These are phyloP conservation scores for Catamblyrhynchus diadema DNA, from an alignment of 2,797 vertebrate species.

Conservation along the genomic window DNA sequence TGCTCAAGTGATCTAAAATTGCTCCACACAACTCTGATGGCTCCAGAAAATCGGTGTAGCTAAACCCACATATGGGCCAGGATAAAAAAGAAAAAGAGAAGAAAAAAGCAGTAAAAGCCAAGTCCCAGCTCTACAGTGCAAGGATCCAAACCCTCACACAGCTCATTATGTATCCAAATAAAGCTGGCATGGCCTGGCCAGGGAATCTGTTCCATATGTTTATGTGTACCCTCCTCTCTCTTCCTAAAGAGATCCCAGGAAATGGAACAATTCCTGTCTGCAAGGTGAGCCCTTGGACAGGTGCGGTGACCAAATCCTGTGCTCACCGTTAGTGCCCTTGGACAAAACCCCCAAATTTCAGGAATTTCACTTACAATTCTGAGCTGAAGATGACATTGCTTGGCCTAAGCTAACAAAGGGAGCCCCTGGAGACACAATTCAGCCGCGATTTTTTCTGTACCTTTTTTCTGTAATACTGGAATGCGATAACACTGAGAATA, in stretches of 20 bases:
- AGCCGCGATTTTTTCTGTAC: background rate
- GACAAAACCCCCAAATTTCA: background rate
- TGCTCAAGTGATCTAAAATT: background rate
- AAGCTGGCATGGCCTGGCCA: background rate
- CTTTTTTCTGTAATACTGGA: background rate
- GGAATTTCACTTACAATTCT: background rate
- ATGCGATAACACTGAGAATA: background rate
- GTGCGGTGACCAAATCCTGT: background rate
- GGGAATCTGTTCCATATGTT: background rate
- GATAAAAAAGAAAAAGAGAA: background rate
- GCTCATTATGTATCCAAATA: slow-evolving; percentile 4
- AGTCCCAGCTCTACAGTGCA: background rate
- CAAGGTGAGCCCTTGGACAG: background rate
- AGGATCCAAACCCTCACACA: background rate
- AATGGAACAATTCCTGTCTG: background rate
- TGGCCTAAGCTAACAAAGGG: background rate
- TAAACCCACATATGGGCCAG: background rate
- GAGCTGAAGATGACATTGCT: background rate
- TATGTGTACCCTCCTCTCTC: background rate
- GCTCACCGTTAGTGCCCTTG: background rate
- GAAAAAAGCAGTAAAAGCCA: background rate
- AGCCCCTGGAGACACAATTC: background rate
- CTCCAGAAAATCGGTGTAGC: background rate
- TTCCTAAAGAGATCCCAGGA: background rate
- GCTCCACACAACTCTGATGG: background rate